These are phyloP conservation scores for Cephonodes hylas DNA, from an alignment of 2,888 invertebrate genomes.

Conservation along the genomic window DNA sequence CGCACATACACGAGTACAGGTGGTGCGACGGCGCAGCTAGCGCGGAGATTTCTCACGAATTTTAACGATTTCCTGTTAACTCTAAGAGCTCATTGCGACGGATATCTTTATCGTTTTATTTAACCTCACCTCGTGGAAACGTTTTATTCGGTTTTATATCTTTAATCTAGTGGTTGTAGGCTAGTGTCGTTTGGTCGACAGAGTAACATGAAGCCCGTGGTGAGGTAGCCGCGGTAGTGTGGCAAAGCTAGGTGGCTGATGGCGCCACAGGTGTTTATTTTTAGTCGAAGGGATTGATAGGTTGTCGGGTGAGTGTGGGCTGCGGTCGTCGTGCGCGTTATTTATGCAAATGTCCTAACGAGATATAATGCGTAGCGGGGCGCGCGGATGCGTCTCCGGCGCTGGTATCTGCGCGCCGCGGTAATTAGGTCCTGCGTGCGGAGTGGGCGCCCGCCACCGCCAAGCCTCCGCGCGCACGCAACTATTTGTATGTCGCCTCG, in stretches of 20 bases:
- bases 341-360: slow-evolving; percentile 80
- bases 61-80: slow-evolving; percentile 77
- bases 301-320: slow-evolving; percentile 58
- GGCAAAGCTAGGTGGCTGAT: slow-evolving; percentile 31
- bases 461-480: slow-evolving; percentile 48
- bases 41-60: slow-evolving; percentile 71
- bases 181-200: slow-evolving; percentile 46
- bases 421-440: slow-evolving; percentile 77
- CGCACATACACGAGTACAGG: slow-evolving; percentile 26
- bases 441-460: slow-evolving; percentile 39
- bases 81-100: slow-evolving; percentile 54
- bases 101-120: slow-evolving; percentile 71
- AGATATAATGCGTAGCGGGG: slow-evolving; percentile 70
- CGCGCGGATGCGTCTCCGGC: slow-evolving; percentile 55
- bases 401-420: slow-evolving; percentile 58
- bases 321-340: slow-evolving; percentile 61
- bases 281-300: slow-evolving; percentile 72
- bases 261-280: slow-evolving; percentile 67
- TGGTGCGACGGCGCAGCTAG: slow-evolving; percentile 37
- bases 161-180: slow-evolving; percentile 64
- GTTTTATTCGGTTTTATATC: slow-evolving; percentile 56
- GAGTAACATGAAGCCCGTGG: slow-evolving; percentile 45
- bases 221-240: slow-evolving; percentile 33
- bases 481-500: slow-evolving; percentile 75
- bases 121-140: slow-evolving; percentile 56